Conservation (phyloP, 2,888 invertebrate genomes). For the Miltochrista miniata region DNA sequence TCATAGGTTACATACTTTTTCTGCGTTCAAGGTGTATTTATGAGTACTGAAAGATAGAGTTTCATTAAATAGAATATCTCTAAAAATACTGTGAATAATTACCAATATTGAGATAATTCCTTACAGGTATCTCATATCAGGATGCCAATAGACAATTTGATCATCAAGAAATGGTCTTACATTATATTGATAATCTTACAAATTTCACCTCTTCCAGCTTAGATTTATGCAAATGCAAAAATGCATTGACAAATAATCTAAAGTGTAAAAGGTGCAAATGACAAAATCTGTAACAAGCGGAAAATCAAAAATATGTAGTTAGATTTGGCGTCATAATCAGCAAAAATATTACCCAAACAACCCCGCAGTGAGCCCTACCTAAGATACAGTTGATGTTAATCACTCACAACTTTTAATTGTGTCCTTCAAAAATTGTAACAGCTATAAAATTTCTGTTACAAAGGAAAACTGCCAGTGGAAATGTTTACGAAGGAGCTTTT, state of each 20-base stretch:
- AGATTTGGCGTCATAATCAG: constrained; percentile 49
- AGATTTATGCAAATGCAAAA: too few relatives aligned
- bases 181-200: too few relatives aligned
- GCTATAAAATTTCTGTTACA: constrained; percentile 21
- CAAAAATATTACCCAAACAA: constrained; percentile 32
- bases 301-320: constrained; percentile 46
- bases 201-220: too few relatives aligned
- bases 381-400: constrained; percentile 33
- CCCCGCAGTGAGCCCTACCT: constrained; percentile 43
- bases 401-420: constrained; percentile 34
- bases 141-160: too few relatives aligned
- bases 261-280: neutral
- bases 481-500: constrained; percentile 45
- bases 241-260: constrained; percentile 8
- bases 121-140: too few relatives aligned
- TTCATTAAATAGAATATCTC: too few relatives aligned
- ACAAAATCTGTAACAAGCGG: constrained; percentile 10
- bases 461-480: constrained; percentile 19
- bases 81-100: too few relatives aligned
- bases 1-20: too few relatives aligned
- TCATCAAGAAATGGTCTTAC: constrained; percentile 1
- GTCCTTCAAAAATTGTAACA: constrained; percentile 21
- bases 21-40: too few relatives aligned
- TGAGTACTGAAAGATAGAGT: too few relatives aligned
- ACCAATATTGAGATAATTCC: too few relatives aligned